Base-by-base conservation (phyloP, 1,140 invertebrate genomes). In the Catajapyx aquilonaris region DNA sequence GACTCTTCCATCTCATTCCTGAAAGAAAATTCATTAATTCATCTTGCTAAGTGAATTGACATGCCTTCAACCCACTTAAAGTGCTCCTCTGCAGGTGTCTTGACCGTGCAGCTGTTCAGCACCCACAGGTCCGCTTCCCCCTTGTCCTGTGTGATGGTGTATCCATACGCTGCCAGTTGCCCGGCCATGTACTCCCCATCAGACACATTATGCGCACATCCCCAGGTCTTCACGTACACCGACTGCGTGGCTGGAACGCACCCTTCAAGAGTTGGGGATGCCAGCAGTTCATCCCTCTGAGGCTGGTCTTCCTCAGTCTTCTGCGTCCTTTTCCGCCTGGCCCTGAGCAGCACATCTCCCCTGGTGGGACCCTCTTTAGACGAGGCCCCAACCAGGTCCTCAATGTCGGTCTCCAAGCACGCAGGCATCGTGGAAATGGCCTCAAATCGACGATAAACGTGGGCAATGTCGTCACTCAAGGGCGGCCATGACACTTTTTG, bases 171-270 rank as follows among this genome's bases (percentile, higher is more conserved):
- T 15, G 80, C 73, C 31, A 97, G 56, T 42, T 93, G 73, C 1
- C 93, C 93, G 23, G 86, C 85, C 93, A 98, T 98, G 50, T 97
- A 97, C 64, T 93, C 88, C 9, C 81, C 81, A 52, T 96, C 91
- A 0, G 85, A 91, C 52, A 71, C 91, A 54, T 96, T 97, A 55
- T 96, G 91, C 3, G 87, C 79, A 57, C 91, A 96, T 10, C 91
- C 93, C 93, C 93, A 97, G 34, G 93, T 96, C 59, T 91, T 91
- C 0, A 96, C 66, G 56, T 79, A 95, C 33, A 97, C 73, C 41
- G 67, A 81, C 53, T 93, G 84, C 1, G 78, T 85, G n/a, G 86
- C 87, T 54, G 81, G 80, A 34, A 85, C 72, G 37, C 76, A 63
- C 52, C 72, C 77, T 37, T 39, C 42, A 2, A 19, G 31, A 3